Evolutionary conservation across 2,888 invertebrate genomes (phyloP).

Genomic region (Blastobasis lacticolella): DNA sequence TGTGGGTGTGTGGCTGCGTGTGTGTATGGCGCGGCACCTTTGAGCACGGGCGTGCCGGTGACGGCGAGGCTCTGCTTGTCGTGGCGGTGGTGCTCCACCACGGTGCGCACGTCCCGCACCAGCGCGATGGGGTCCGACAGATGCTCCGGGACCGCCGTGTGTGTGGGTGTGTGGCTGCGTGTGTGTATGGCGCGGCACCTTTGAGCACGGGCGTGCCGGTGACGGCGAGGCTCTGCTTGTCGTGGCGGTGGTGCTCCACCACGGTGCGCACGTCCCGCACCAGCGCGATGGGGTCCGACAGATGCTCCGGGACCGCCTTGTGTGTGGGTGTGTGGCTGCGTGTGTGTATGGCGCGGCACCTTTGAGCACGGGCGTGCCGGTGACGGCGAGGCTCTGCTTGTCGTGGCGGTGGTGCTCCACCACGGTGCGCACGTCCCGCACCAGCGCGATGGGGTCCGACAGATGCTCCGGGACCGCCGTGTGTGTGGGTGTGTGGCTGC

Average conservation of each 20-base stretch:
- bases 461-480: slow-evolving; percentile 94
- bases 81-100: slow-evolving; percentile 91
- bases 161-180: too few species aligned
- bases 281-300: slow-evolving; percentile 90
- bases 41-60: slow-evolving; percentile 86
- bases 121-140: slow-evolving; percentile 91
- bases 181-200: too few species aligned
- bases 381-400: slow-evolving; percentile 86
- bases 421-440: slow-evolving; percentile 90
- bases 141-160: slow-evolving; percentile 93
- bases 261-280: slow-evolving; percentile 91
- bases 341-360: too few species aligned
- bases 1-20: too few species aligned
- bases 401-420: slow-evolving; percentile 93
- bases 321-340: slow-evolving; percentile 91
- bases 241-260: slow-evolving; percentile 91
- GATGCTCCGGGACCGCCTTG: slow-evolving; percentile 92
- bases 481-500: slow-evolving; percentile 89
- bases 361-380: slow-evolving; percentile 85
- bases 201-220: slow-evolving; percentile 83
- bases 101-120: slow-evolving; percentile 89
- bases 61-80: slow-evolving; percentile 89
- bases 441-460: slow-evolving; percentile 89
- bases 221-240: slow-evolving; percentile 86
- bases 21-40: too few species aligned